Base-by-base conservation (phyloP, 1,140 invertebrate species). In the Drosophila albomicans region DNA sequence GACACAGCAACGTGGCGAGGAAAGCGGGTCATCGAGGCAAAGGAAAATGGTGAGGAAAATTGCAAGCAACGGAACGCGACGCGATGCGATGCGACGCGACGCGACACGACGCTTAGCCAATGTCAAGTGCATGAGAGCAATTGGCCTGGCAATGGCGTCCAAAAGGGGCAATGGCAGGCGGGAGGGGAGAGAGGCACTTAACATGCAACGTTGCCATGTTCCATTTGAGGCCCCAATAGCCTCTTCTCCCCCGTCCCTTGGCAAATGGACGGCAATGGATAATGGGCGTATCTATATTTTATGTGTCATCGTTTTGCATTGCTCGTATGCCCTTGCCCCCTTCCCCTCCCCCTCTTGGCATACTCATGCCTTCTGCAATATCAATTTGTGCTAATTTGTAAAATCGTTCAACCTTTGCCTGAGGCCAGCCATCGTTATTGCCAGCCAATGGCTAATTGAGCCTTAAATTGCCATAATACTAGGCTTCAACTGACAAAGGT, bases 241-340 rank as follows among this genome's bases (percentile, higher is more conserved):
- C 28, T 28, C 25, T 25, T 20, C 51, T 13, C 7, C 20, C 28
- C 5, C 6, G 6, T 25, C 20, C 5, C 6, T 30, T 5, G 3
- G 4, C 58, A 74, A 74, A 74, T 56, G 46, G 49, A 68, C 49
- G 32, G 41, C 15, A 15, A 54, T 15, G 57, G 52, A 38, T 59
- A 85, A 78, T 77, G 73, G 65, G 30, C 38, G 62, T 61, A 82
- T 81, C 74, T 56, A 87, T 73, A 87, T 87, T 86, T 86, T 77
- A 82, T 87, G 43, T 73, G 72, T 68, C 64, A 87, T 86, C 82
- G 82, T 76, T 25, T 87, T 86, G 62, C 70, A 78, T 46, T 25
- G 1, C 45, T 54, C 30, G 16, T n/a, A 43, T 54, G 38, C 11
- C 20, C 28, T 13, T 46, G 30, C 3, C 10, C 10, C 46, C 51